These are phyloP conservation scores for Cheilosia variabilis DNA, from an alignment of 2,888 invertebrate genomes.

Conservation along the genomic window DNA sequence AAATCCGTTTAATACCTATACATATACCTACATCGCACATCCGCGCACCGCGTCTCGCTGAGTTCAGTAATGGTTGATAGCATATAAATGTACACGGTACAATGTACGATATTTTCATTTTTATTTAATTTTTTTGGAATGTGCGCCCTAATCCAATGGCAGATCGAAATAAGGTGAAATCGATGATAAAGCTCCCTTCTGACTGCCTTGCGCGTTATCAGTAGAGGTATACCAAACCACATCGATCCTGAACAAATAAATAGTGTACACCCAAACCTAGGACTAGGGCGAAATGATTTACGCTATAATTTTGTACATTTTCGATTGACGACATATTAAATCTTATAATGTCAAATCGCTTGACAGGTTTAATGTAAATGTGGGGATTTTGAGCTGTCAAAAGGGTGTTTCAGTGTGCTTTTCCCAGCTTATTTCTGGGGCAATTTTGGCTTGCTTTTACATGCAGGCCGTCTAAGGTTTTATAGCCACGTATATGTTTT, in stretches of 20 bases:
- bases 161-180: constrained; percentile 34
- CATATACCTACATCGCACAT: background rate
- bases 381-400: constrained; percentile 53
- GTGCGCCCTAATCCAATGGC: constrained; percentile 44
- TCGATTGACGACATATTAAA: constrained; percentile 80
- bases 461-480: background rate
- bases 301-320: constrained; percentile 79
- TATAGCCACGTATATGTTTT: background rate
- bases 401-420: constrained; percentile 42
- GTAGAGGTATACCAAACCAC: background rate
- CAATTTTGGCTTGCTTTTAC: constrained; percentile 40
- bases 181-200: constrained; percentile 19
- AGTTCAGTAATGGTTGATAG: constrained; percentile 12
- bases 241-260: constrained; percentile 38
- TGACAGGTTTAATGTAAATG: constrained; percentile 77
- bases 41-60: background rate
- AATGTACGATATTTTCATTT: background rate
- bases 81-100: background rate
- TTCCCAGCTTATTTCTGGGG: constrained; percentile 54
- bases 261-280: background rate
- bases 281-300: constrained; percentile 39
- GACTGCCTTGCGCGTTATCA: constrained; percentile 14
- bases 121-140: constrained; percentile 29
- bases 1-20: constrained; percentile 27
- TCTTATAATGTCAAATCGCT: constrained; percentile 80